Evolutionary conservation across 2,797 vertebrate genomes (phyloP).

Genomic region (Platyrinchus mystaceus): DNA sequence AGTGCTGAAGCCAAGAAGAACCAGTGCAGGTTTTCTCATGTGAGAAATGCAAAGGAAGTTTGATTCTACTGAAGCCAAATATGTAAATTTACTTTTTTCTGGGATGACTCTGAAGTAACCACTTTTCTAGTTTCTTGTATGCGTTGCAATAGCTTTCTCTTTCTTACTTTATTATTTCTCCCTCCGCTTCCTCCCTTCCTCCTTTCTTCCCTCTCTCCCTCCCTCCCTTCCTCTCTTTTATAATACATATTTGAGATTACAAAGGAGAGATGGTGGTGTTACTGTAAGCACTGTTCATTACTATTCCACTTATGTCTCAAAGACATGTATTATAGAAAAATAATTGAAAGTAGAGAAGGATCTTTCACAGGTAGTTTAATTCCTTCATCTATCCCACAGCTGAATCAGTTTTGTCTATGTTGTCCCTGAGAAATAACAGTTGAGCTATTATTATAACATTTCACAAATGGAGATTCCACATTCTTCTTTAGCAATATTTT

Average conservation of each 20-base stretch:
- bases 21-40: background rate
- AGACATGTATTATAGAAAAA: background rate
- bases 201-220: rapidly evolving
- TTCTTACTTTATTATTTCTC: background rate
- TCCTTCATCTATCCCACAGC: background rate
- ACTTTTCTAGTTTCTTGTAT: background rate
- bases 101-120: background rate
- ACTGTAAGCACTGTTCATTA: background rate
- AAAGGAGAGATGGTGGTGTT: background rate
- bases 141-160: background rate
- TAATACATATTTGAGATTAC: background rate
- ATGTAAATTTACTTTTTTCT: background rate
- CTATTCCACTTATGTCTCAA: background rate
- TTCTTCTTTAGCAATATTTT: background rate
- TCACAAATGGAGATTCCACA: background rate
- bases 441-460: background rate
- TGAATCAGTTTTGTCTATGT: background rate
- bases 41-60: background rate
- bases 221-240: background rate
- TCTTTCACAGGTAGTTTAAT: background rate
- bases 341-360: background rate
- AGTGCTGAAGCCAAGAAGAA: background rate
- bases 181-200: rapidly evolving
- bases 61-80: background rate
- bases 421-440: background rate